phyloP scores from a whole-genome alignment of 2,797 vertebrate species.

The Rhinophrynus dorsalis region DNA sequence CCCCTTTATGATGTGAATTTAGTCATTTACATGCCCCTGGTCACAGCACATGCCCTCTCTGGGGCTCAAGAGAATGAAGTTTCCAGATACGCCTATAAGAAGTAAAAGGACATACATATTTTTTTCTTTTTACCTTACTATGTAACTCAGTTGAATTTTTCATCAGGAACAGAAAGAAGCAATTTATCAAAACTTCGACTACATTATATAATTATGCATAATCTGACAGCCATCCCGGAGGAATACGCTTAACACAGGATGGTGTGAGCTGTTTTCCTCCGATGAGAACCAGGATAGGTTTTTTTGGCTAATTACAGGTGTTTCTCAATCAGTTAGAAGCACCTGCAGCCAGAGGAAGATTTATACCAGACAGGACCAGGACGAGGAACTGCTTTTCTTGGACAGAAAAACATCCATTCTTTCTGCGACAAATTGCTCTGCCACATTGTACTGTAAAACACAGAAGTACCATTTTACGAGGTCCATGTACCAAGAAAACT shows the following conservation, averaged over 20 bases:
- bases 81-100: no score
- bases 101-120: no score
- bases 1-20: no score
- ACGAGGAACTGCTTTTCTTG: neutral
- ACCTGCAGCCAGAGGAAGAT: neutral
- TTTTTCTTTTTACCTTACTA: neutral
- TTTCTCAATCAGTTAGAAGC: slow-evolving; percentile 11
- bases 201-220: slow-evolving; percentile 4
- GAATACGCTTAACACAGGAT: neutral
- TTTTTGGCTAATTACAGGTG: neutral
- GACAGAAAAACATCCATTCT: neutral
- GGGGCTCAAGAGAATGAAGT: no score
- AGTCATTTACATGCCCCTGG: no score
- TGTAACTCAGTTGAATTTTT: neutral
- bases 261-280: neutral
- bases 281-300: neutral
- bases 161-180: neutral
- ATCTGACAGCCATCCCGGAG: neutral
- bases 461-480: neutral
- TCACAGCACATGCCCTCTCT: no score
- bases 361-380: neutral
- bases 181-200: neutral
- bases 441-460: neutral
- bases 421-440: neutral
- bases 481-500: neutral